Conservation (phyloP, 2,888 invertebrate genomes). For the Drosophila paramelanica region DNA sequence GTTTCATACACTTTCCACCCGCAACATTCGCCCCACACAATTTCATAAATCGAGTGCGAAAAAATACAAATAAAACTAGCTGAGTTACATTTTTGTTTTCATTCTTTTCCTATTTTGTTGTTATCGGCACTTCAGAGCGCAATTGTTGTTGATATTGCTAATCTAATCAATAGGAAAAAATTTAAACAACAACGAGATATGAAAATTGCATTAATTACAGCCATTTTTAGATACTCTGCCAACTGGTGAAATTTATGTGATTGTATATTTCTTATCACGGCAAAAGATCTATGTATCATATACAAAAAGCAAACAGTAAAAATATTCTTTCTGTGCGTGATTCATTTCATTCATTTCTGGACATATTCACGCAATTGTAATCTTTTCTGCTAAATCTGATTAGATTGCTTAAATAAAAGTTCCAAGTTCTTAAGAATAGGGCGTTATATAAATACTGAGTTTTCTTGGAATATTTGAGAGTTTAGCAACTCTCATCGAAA, state of each 20-base stretch:
- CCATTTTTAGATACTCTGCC: background rate
- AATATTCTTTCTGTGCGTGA: background rate
- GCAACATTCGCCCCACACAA: background rate
- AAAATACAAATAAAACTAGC: background rate
- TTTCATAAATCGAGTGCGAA: background rate
- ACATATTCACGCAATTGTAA: background rate
- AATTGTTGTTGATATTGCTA: constrained; percentile 13
- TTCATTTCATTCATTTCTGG: constrained; percentile 1
- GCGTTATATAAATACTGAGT: background rate
- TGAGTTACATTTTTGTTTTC: constrained; percentile 4
- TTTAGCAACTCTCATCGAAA: background rate
- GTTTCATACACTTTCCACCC: constrained; percentile 12
- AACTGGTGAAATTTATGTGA: background rate
- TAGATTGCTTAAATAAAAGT: background rate
- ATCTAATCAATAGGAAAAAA: constrained; percentile 36
- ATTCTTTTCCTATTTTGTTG: background rate
- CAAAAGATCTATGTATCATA: background rate
- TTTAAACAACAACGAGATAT: background rate
- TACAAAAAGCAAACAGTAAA: background rate
- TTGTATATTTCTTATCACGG: background rate
- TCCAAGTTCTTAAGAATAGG: background rate
- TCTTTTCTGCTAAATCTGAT: background rate
- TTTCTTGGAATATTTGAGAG: background rate
- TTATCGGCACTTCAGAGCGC: constrained; percentile 8
- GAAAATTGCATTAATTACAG: background rate